These are phyloP conservation scores for Globodera rostochiensis DNA, from an alignment of 1,140 invertebrate genomes.

Conservation along the genomic window DNA sequence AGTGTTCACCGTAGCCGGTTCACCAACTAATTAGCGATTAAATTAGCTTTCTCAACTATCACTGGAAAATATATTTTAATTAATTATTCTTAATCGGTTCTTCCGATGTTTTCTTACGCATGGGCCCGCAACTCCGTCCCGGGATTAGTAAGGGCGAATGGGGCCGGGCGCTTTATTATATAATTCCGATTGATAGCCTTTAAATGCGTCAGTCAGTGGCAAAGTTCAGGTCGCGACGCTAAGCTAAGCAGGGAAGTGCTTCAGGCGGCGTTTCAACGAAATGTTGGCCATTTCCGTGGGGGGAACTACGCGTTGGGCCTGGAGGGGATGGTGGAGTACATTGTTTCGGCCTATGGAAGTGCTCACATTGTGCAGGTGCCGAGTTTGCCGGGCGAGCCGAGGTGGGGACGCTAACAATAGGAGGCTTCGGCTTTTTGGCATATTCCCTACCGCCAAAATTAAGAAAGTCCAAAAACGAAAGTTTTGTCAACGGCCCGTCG, in stretches of 20 bases:
- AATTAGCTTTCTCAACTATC: no score
- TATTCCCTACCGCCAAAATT: not conserved
- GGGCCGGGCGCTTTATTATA: not conserved
- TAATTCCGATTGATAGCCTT: no score
- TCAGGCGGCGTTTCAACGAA: slow-evolving; percentile 62
- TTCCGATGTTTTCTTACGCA: no score
- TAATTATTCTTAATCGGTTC: no score
- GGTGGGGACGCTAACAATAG: not conserved
- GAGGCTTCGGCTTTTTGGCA: not conserved
- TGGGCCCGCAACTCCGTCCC: no score
- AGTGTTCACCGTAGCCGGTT: slow-evolving; percentile 63
- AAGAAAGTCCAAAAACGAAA: not conserved
- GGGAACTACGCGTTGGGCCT: slow-evolving; percentile 61
- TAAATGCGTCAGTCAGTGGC: not conserved
- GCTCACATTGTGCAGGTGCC: slow-evolving; percentile 65
- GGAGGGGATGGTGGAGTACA: slow-evolving; percentile 59
- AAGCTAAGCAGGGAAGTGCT: slow-evolving; percentile 60
- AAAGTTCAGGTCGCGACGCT: slow-evolving; percentile 47
- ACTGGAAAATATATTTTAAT: no score
- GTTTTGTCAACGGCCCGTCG: not conserved
- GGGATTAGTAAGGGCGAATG: no score
- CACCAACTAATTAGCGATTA: not conserved
- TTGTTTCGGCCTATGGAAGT: slow-evolving; percentile 61
- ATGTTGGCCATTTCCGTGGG: slow-evolving; percentile 59
- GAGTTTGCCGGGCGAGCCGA: slow-evolving; percentile 1